Conservation (phyloP, 2,113 vertebrate genomes). For the Erythrocercus mccallii region DNA sequence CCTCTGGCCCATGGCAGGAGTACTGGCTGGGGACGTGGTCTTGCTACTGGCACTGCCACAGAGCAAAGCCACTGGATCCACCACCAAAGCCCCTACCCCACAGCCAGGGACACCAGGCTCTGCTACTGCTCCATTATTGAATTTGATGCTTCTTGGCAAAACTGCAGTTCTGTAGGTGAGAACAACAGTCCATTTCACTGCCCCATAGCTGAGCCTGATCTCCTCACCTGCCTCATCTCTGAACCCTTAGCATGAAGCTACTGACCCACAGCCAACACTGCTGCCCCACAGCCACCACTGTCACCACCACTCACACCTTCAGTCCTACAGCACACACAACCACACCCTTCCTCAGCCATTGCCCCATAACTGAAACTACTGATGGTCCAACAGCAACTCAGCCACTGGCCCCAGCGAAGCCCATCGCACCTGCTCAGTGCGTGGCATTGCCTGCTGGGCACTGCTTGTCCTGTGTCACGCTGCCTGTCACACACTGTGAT, state of each 20-base stretch:
- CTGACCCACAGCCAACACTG: accelerated
- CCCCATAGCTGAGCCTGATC: not conserved
- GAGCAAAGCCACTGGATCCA: not conserved
- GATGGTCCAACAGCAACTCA: not conserved
- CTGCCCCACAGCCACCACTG: not conserved
- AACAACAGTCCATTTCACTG: too few relatives aligned
- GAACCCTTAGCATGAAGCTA: not conserved
- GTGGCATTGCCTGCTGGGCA: accelerated
- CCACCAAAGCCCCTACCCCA: not conserved
- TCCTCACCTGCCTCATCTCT: not conserved
- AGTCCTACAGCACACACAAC: not conserved
- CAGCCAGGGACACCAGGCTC: not conserved
- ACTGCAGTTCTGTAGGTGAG: not conserved
- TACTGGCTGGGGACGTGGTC: not conserved
- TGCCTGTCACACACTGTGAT: too few relatives aligned
- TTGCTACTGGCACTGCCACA: not conserved
- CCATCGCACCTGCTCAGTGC: accelerated
- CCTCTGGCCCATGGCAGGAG: not conserved
- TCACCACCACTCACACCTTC: not conserved
- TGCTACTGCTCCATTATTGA: not conserved
- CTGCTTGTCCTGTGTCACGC: accelerated
- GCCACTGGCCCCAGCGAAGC: accelerated
- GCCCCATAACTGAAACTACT: not conserved
- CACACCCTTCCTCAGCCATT: not conserved
- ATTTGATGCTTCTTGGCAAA: not conserved